These are phyloP conservation scores for Atta cephalotes DNA, from an alignment of 1,140 invertebrate species.

Conservation along the genomic window DNA sequence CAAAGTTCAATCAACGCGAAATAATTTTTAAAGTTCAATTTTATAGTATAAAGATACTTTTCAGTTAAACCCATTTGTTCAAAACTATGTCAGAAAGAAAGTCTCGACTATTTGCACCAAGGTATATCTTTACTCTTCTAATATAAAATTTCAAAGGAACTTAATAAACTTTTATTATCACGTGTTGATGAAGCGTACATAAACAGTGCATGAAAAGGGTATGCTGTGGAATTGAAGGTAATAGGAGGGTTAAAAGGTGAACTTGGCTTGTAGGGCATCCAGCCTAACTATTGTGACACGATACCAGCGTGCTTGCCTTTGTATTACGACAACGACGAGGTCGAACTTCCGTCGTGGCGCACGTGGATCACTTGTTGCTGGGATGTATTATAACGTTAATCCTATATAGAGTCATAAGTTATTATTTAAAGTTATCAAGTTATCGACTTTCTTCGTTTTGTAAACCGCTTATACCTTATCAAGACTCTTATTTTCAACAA, in stretches of 20 bases:
- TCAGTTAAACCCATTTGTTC: neutral
- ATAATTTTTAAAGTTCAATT: neutral
- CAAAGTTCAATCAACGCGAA: neutral
- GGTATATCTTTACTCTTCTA: neutral
- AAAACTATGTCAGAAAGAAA: neutral
- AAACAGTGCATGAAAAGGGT: constrained; percentile 47
- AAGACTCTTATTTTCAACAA: neutral
- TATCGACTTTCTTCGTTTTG: neutral
- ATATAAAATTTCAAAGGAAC: neutral
- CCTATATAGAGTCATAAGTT: constrained; percentile 60
- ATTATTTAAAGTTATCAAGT: constrained; percentile 40
- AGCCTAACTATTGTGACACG: constrained; percentile 69
- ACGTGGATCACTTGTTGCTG: constrained; percentile 76
- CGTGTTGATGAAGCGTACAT: constrained; percentile 44
- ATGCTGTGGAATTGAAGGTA: constrained; percentile 51
- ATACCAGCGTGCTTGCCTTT: constrained; percentile 61
- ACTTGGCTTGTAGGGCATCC: constrained; percentile 66
- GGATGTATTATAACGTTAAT: constrained; percentile 58
- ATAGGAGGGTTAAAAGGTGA: constrained; percentile 70
- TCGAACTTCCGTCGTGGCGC: constrained; percentile 60
- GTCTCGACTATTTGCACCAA: neutral
- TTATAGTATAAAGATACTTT: neutral
- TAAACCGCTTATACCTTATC: neutral
- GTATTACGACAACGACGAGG: constrained; percentile 57
- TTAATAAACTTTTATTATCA: constrained; percentile 4